These are phyloP conservation scores for Holothuria glaberrima DNA, from an alignment of 35 echinoderm and acorn worm genomes.

Conservation along the genomic window DNA sequence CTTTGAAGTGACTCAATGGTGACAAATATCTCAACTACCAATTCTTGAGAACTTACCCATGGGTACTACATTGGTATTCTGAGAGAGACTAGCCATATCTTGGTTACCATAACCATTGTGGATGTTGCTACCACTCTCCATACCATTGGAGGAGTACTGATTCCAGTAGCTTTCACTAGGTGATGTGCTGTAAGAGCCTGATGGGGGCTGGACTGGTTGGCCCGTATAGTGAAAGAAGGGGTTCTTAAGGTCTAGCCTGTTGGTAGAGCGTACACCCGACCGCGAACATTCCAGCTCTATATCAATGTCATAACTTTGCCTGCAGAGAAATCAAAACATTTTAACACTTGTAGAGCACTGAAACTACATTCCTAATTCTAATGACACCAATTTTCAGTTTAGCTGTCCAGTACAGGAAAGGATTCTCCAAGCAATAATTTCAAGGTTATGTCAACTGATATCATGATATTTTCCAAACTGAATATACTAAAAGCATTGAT, in stretches of 20 bases:
- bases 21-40: too few species aligned
- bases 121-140: constrained; percentile 50
- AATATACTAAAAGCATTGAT: too few species aligned
- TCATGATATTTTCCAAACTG: too few species aligned
- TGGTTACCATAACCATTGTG: constrained; percentile 47
- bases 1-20: too few species aligned
- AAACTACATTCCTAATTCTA: too few species aligned
- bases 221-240: constrained; percentile 99
- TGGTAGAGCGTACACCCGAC: constrained; percentile 83
- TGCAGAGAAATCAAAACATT: constrained; percentile 27
- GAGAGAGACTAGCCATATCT: constrained; percentile 60
- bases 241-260: constrained; percentile 97
- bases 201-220: constrained; percentile 67
- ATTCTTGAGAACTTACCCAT: constrained; percentile 66
- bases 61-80: constrained; percentile 88
- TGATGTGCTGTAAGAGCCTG: constrained; percentile 65
- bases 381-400: too few species aligned
- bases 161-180: constrained; percentile 94
- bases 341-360: not conserved
- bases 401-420: too few species aligned
- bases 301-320: constrained; percentile 99
- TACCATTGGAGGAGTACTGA: constrained; percentile 33
- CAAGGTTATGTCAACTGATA: too few species aligned
- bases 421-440: too few species aligned
- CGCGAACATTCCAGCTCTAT: constrained; percentile 79